Conservation (phyloP, 1,140 invertebrate genomes). For the Adelges cooleyi region DNA sequence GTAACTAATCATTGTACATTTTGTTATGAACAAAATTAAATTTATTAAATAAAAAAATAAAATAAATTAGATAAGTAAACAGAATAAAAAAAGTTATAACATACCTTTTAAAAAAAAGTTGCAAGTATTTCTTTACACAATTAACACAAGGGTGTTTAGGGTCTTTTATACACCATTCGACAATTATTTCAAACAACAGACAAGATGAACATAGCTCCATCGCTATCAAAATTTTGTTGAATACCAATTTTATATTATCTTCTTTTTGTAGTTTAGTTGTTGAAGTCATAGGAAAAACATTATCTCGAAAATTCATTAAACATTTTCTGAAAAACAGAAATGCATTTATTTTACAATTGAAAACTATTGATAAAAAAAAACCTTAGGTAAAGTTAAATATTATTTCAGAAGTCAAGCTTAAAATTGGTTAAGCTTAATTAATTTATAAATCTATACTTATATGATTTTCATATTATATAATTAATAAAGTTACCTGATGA, state of each 20-base stretch:
- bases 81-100: no score
- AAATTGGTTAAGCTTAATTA: no score
- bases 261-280: background rate
- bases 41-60: no score
- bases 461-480: background rate
- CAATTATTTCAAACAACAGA: conserved; percentile 3
- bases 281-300: background rate
- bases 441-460: background rate
- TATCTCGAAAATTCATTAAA: background rate
- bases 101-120: background rate
- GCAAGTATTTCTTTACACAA: background rate
- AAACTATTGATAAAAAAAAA: no score
- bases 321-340: background rate
- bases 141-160: background rate
- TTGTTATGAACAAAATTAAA: no score
- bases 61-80: no score
- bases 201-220: background rate
- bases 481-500: background rate
- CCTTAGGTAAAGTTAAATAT: no score
- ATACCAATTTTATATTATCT: background rate
- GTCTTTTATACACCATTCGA: conserved; percentile 1
- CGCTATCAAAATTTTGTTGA: background rate
- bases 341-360: background rate
- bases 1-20: no score
- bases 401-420: no score